Base-by-base conservation (phyloP, 1,140 invertebrate species). In the Neodiprion pinetum region DNA sequence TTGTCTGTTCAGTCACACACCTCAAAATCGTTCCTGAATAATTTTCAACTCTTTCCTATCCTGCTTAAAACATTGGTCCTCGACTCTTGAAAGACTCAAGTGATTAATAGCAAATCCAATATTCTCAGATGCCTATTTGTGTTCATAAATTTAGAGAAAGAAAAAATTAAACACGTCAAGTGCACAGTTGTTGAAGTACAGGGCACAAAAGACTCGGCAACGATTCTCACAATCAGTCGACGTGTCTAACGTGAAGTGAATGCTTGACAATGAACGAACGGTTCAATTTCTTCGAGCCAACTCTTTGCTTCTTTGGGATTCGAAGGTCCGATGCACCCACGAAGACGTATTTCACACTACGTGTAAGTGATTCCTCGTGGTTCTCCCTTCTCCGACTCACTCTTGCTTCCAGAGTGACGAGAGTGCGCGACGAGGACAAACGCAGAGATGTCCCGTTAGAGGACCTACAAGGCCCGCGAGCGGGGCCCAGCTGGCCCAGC, bases 391-490 rank as follows among this genome's bases (percentile, higher is more conserved):
- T 23, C 21, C 23, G 10, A 11, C 7, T 21, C 40, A 11, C 67
- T 47, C 21, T 21, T 69, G 17, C 61, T 11, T 9, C 67, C 21
- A 23, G 21, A 23, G 67, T 69, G 40, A 69, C 67, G 28, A 68
- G 67, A 68, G 17, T 9, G 17, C 50, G 50, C 10, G n/a, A 53
- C 50, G n/a, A 61, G n/a, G 53, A 61, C n/a, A 17, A 17, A 61
- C 53, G n/a, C n/a, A 47, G 40, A 23, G 40, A 71, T 47, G 81
- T 88, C 83, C 87, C 87, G 87, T 88, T 88, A 88, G 79, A 79
- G 82, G 87, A 87, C 86, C 87, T 86, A 86, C 80, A 88, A 88
- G 84, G 77, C 77, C 28, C 23, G 71, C 53, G 49, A 65, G n/a
- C 66, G 71, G 68, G 78, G 76, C 73, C 80, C 21, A 40, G 7